Percentiles rank a stretch among this genome's conserved stretches.
phyloP scores from a whole-genome alignment of 2,797 vertebrate species.

The Presbytis comata region DNA sequence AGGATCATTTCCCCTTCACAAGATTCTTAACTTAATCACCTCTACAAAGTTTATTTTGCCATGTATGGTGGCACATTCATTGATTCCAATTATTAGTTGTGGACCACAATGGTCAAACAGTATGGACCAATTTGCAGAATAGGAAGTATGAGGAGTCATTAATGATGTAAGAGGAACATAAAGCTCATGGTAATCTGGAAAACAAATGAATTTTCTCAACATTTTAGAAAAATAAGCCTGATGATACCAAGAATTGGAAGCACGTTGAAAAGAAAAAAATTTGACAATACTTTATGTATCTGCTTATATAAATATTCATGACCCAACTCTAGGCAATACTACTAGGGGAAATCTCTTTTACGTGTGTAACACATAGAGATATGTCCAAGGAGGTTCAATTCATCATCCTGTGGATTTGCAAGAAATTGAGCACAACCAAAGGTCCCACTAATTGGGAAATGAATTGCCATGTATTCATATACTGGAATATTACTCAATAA shows the following conservation, averaged over 20 bases:
- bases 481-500: neutral
- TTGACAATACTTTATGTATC: neutral
- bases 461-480: neutral
- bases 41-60: neutral
- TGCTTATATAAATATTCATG: neutral
- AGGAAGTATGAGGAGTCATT: neutral
- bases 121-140: neutral
- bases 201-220: neutral
- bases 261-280: neutral
- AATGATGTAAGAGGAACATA: neutral
- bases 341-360: neutral
- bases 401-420: neutral
- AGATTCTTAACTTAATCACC: neutral
- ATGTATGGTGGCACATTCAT: neutral
- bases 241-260: neutral
- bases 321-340: neutral
- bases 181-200: neutral
- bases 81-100: neutral
- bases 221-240: neutral
- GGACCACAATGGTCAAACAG: neutral
- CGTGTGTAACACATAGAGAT: neutral
- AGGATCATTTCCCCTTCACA: neutral
- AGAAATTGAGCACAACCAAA: neutral
- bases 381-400: neutral
- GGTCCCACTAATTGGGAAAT: neutral